Percentiles rank a stretch among this genome's conserved stretches.
These are phyloP conservation scores for Apotomis betuletana DNA, from an alignment of 2,888 invertebrate genomes.

Conservation along the genomic window DNA sequence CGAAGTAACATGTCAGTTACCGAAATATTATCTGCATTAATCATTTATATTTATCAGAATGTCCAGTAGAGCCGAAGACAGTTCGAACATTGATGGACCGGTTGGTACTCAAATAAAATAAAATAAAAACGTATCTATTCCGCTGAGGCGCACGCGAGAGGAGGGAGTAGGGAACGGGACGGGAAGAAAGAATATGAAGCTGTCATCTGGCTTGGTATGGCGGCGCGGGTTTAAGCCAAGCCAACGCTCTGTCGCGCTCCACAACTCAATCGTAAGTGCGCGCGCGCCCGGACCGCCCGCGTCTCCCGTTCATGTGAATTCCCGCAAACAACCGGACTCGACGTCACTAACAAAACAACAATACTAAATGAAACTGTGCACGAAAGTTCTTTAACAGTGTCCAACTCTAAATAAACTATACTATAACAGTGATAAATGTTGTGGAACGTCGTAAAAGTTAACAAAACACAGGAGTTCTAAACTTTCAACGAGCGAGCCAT, in stretches of 20 bases:
- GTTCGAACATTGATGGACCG: constrained; percentile 56
- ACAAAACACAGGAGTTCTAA: constrained; percentile 69
- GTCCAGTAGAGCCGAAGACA: constrained; percentile 58
- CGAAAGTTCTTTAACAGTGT: constrained; percentile 49
- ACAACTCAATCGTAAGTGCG: constrained; percentile 63
- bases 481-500: constrained; percentile 76
- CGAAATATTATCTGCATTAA: constrained; percentile 41
- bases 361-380: constrained; percentile 48
- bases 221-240: constrained; percentile 45
- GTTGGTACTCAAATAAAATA: constrained; percentile 64
- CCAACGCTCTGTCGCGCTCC: constrained; percentile 26
- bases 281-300: constrained; percentile 60
- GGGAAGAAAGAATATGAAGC: constrained; percentile 66
- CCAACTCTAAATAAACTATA: constrained; percentile 61
- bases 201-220: constrained; percentile 67
- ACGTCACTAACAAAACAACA: constrained; percentile 41
- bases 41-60: constrained; percentile 58
- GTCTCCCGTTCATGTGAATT: constrained; percentile 45
- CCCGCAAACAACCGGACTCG: constrained; percentile 15
- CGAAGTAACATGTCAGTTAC: constrained; percentile 34
- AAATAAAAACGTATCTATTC: constrained; percentile 75
- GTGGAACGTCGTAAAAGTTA: constrained; percentile 65
- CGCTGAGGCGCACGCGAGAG: constrained; percentile 49
- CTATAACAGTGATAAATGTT: constrained; percentile 62
- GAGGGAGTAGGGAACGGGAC: constrained; percentile 58